Conservation (phyloP, 2,888 invertebrate genomes). For the Platerodrilus igneus region DNA sequence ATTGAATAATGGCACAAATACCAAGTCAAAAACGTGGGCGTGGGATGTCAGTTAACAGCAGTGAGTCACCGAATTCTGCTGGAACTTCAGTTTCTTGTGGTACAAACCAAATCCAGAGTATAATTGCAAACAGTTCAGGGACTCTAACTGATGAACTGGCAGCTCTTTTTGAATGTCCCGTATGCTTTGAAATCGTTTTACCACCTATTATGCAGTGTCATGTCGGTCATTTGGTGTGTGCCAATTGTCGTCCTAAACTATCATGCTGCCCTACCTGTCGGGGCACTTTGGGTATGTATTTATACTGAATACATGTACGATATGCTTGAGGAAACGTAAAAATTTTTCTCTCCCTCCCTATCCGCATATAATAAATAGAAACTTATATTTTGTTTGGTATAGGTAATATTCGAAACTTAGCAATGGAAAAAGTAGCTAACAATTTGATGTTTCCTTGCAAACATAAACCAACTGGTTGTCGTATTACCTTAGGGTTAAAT, state of each 20-base stretch:
- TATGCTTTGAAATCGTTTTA: conserved; percentile 98
- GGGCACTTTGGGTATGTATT: conserved; percentile 72
- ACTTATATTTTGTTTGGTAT: conserved; percentile 20
- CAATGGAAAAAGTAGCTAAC: conserved; percentile 99
- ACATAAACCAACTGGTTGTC: conserved; percentile 93
- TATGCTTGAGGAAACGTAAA: too few species aligned
- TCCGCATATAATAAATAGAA: neutral
- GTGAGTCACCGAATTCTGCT: too few species aligned
- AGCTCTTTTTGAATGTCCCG: conserved; percentile 90
- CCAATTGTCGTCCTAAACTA: conserved; percentile 93
- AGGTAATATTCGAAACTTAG: conserved; percentile 95
- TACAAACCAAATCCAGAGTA: too few species aligned
- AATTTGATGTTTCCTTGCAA: conserved; percentile 99
- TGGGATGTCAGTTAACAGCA: too few species aligned
- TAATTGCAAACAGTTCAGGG: conserved; percentile 52
- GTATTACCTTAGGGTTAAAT: conserved; percentile 86
- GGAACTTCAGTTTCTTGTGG: conserved; percentile 9
- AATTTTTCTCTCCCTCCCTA: too few species aligned
- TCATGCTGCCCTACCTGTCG: conserved; percentile 98
- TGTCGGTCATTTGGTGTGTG: conserved; percentile 97
- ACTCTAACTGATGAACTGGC: conserved; percentile 82
- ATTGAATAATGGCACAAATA: too few species aligned
- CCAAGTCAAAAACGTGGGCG: too few species aligned
- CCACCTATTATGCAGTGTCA: conserved; percentile 99
- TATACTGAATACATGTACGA: too few species aligned